Evolutionary conservation across 2,113 vertebrate species (phyloP).

Genomic region (Triplophysa siluroides): DNA sequence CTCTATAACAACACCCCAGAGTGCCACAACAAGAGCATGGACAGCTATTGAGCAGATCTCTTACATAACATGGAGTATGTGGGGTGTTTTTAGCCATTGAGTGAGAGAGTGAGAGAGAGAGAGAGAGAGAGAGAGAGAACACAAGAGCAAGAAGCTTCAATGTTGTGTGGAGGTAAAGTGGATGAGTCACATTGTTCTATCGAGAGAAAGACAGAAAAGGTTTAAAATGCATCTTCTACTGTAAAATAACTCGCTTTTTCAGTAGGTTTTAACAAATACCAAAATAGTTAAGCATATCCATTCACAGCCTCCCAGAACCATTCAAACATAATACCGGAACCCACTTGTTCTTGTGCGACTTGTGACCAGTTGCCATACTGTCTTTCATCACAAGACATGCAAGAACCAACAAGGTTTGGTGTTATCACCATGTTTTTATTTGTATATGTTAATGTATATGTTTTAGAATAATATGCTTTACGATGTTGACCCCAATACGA

Average conservation of each 20-base stretch:
- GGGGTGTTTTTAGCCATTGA: conserved; percentile 7
- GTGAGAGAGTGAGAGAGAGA: conserved; percentile 3
- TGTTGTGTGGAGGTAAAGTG: conserved; percentile 12
- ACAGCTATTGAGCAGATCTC: conserved; percentile 15
- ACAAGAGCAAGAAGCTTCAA: not conserved
- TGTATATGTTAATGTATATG: too few species aligned
- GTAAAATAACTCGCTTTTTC: not conserved
- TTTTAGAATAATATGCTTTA: too few species aligned
- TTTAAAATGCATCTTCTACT: conserved; percentile 5
- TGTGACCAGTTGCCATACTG: too few species aligned
- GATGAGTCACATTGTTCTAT: conserved; percentile 24
- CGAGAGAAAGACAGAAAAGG: not conserved
- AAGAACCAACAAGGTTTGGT: too few species aligned
- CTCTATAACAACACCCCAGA: conserved; percentile 1
- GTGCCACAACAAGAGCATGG: conserved; percentile 7
- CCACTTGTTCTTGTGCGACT: too few species aligned
- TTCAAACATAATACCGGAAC: too few species aligned
- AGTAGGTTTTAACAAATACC: not conserved
- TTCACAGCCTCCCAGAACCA: too few species aligned
- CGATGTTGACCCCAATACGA: too few species aligned
- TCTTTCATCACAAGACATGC: too few species aligned
- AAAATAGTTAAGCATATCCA: not conserved
- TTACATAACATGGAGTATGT: conserved; percentile 39
- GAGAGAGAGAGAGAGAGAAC: not conserved
- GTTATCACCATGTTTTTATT: too few species aligned